A percentile compares a stretch with the other conserved stretches of the same genome.
Conservation (phyloP, 2,888 invertebrate species). For the Perizoma flavofasciatum region DNA sequence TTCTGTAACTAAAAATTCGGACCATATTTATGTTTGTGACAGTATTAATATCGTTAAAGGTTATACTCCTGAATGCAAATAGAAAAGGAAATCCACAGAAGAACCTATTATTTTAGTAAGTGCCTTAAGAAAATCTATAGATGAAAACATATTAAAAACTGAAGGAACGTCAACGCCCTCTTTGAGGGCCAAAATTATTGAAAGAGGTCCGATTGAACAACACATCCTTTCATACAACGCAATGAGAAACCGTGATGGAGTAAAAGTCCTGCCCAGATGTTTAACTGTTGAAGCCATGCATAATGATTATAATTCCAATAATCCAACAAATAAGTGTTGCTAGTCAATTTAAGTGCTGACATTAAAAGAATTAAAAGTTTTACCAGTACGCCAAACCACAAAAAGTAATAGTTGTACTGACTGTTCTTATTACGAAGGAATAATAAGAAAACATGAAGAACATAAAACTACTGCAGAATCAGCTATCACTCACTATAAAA, state of each 20-base stretch:
- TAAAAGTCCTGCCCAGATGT: conserved; percentile 5
- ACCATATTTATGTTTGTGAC: background rate
- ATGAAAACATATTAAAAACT: background rate
- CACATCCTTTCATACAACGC: conserved; percentile 9
- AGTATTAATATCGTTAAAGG: background rate
- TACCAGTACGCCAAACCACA: background rate
- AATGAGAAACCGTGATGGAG: background rate
- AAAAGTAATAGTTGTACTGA: background rate
- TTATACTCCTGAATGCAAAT: background rate
- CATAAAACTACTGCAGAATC: background rate
- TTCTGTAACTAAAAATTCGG: background rate
- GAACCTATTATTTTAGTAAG: background rate
- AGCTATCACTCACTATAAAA: background rate
- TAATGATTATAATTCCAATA: background rate
- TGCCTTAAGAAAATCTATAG: background rate
- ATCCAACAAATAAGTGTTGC: background rate
- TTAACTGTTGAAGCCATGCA: conserved; percentile 5
- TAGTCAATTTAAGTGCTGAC: background rate
- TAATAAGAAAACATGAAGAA: background rate
- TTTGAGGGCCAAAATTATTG: background rate
- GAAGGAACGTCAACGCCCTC: background rate
- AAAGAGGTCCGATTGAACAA: conserved; percentile 1
- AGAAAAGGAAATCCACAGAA: background rate
- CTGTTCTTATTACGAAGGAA: background rate
- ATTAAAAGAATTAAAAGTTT: background rate